Percentiles rank a stretch among this genome's conserved stretches.
These are phyloP conservation scores for Trachymyrmex septentrionalis DNA, from an alignment of 1,140 invertebrate genomes.

Conservation along the genomic window DNA sequence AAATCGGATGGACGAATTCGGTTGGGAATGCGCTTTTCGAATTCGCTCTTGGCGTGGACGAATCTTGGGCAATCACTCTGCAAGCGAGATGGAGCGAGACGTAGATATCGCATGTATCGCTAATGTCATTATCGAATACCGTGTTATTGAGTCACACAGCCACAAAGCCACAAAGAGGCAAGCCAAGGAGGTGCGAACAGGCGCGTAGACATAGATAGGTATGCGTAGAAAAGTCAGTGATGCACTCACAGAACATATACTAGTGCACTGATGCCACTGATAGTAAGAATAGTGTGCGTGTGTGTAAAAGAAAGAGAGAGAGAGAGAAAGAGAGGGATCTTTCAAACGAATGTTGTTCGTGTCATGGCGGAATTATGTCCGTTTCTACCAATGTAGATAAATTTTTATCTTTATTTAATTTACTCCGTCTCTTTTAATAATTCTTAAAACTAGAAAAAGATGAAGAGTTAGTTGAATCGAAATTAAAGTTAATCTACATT, in stretches of 20 bases:
- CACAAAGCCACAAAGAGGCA: not conserved
- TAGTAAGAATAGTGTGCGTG: too few relatives aligned
- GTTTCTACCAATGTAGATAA: too few relatives aligned
- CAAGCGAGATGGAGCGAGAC: constrained; percentile 72
- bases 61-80: constrained; percentile 65
- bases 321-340: too few relatives aligned
- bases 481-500: too few relatives aligned
- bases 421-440: too few relatives aligned
- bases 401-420: too few relatives aligned
- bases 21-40: not conserved
- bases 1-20: not conserved
- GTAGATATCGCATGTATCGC: constrained; percentile 73
- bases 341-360: too few relatives aligned
- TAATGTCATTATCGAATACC: constrained; percentile 76
- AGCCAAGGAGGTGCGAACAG: not conserved
- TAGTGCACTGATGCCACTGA: too few relatives aligned
- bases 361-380: too few relatives aligned
- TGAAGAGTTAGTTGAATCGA: too few relatives aligned
- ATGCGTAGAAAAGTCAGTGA: constrained; percentile 26
- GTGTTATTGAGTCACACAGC: constrained; percentile 71
- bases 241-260: not conserved
- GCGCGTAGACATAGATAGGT: not conserved
- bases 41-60: constrained; percentile 51
- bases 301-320: not conserved
- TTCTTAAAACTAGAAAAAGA: too few relatives aligned